Evolutionary conservation across 2,113 vertebrate species (phyloP).

Genomic region (Collichthys lucidus): DNA sequence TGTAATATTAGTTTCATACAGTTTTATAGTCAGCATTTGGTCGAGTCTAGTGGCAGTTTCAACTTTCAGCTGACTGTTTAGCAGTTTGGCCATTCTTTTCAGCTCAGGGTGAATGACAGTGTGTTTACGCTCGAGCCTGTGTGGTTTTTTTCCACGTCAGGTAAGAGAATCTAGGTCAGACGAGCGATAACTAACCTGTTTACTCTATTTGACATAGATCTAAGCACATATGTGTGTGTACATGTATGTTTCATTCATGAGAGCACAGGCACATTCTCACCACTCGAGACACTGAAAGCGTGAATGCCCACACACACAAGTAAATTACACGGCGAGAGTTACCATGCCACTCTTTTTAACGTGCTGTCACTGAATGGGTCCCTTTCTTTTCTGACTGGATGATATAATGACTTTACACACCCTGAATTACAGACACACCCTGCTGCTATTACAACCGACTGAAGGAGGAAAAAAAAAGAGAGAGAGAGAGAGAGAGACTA

Average conservation of each 20-base stretch:
- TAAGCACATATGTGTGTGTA: not conserved
- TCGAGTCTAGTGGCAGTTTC: too few species aligned
- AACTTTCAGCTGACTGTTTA: not conserved
- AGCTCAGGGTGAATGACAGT: not conserved
- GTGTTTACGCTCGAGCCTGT: slow-evolving; percentile 5
- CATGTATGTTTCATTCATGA: not conserved
- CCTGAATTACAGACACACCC: slow-evolving; percentile 80
- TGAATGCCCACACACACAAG: slow-evolving; percentile 45
- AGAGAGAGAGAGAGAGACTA: slow-evolving; percentile 52
- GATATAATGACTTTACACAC: slow-evolving; percentile 76
- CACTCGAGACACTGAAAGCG: not conserved
- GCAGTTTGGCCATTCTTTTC: not conserved
- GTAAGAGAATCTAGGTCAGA: slow-evolving; percentile 48
- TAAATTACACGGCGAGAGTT: slow-evolving; percentile 39
- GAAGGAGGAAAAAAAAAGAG: slow-evolving; percentile 27
- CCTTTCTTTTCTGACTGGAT: slow-evolving; percentile 70
- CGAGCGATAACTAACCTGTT: not conserved
- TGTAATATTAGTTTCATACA: not conserved
- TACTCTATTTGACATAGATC: slow-evolving; percentile 18
- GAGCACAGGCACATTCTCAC: slow-evolving; percentile 10
- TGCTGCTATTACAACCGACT: slow-evolving; percentile 70
- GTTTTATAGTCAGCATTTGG: not conserved
- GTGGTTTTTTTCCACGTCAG: slow-evolving; percentile 16
- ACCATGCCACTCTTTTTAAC: slow-evolving; percentile 58
- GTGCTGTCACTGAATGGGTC: slow-evolving; percentile 65